Base-by-base conservation (phyloP, 2,113 vertebrate genomes). In the Epinephelus lanceolatus region DNA sequence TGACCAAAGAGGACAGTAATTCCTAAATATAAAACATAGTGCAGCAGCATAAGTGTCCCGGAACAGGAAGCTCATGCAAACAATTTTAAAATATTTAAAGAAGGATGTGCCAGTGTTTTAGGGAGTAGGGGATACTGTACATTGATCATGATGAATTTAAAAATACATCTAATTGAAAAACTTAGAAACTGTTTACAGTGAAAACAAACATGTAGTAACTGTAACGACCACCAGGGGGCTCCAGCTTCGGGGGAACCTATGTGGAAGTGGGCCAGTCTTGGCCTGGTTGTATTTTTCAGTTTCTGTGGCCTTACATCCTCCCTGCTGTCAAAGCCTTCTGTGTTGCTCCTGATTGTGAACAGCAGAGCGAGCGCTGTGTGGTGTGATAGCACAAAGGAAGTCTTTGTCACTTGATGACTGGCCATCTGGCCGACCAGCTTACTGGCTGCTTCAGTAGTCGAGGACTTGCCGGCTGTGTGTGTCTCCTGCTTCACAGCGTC, bases 391-490 rank as follows among this genome's bases (percentile, higher is more conserved):
- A 94, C 91, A 93, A 89, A 83, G 87, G n/a, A 6, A 3, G 17
- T 53, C 87, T 91, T 91, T 94, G 93, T 94, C 56, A 8, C 76
- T n/a, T 6, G 14, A 60, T 27, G 33, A n/a, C 42, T 25, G 5
- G 47, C 45, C n/a, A 5, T 5, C 61, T 69, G 80, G 47, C 42
- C 74, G 63, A 4, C 47, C 14, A 5, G 12, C 45, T 66, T 1
- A 10, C 42, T 53, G 14, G 3, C 12, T 49, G 47, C 47, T 45
- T 9, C 42, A 45, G 42, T 9, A 45, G 42, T 45, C 11, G 11
- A 45, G 42, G 42, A 45, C 42, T 45, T 10, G 7, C 60, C 63
- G 80, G 59, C 27, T 77, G 56, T 30, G 15, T 25, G 68, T 18
- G 0, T 47, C 17, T 30, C 23, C 72, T 76, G 65, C 18, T 60